These are phyloP conservation scores for Callyntrura sp. DNA, from an alignment of 2,888 invertebrate species.

Conservation along the genomic window DNA sequence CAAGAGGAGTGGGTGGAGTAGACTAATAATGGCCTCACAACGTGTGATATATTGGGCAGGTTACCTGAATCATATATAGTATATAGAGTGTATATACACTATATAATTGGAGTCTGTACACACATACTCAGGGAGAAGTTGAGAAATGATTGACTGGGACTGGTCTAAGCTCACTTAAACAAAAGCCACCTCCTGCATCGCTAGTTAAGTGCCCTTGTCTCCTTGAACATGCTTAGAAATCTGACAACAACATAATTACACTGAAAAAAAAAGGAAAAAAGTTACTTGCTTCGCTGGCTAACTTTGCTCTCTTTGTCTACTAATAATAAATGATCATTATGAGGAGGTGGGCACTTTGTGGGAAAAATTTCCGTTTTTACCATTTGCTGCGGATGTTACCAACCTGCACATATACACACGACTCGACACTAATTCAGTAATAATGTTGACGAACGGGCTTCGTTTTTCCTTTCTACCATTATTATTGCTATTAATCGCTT, in stretches of 20 bases:
- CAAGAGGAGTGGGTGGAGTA: constrained; percentile 69
- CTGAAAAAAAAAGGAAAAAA: constrained; percentile 50
- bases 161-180: constrained; percentile 63
- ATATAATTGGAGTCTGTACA: constrained; percentile 44
- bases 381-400: too few relatives aligned
- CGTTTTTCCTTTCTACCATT: neutral
- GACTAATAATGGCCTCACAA: constrained; percentile 69
- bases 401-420: constrained; percentile 1
- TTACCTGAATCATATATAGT: constrained; percentile 30
- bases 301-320: constrained; percentile 6
- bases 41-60: constrained; percentile 63
- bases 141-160: constrained; percentile 68
- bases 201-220: constrained; percentile 82
- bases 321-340: constrained; percentile 60
- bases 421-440: constrained; percentile 23
- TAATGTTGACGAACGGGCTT: constrained; percentile 38
- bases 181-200: constrained; percentile 76
- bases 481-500: neutral
- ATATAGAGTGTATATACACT: neutral
- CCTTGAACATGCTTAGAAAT: constrained; percentile 80
- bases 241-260: constrained; percentile 80
- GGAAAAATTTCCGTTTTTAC: constrained; percentile 49
- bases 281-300: constrained; percentile 45
- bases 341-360: constrained; percentile 64
- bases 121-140: neutral